Evolutionary conservation across 2,113 vertebrate species (phyloP), one percentile per base, ranked within the genome.

Genomic region (Xerus inauris): DNA sequence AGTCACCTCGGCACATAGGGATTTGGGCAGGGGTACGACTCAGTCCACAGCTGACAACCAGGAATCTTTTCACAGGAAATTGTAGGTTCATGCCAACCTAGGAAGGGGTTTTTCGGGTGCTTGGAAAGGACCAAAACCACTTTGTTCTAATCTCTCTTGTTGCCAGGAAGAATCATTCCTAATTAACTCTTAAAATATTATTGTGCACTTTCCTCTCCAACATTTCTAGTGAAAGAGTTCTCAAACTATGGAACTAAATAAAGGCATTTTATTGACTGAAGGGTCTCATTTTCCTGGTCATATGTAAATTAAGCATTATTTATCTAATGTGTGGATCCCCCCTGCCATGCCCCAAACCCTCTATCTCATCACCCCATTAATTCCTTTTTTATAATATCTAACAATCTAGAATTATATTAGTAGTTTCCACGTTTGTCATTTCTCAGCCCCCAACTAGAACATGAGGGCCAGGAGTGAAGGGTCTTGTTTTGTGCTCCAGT

Each of bases 211-310:
- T 83, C 30, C 7, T 75, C 30, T 77, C 87, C 45, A 75, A 65
- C 65, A 91, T 65, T 24, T 67, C 40, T 73, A 20, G 17, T 80
- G 67, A 94, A 73, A 57, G 10, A 40, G 35, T 69, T 96, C 30
- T 89, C 26, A 67, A 65, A 72, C 45, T 40, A 3, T 80, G 45
- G 79, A 94, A 93, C 77, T 83, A 73, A 88, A 59, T 57, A 93
- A 84, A 65, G 64, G 28, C 51, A 40, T 73, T 20, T 81, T 83
- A 51, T 40, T 1, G 32, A 32, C 40, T 75, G 47, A 24, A 73
- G 49, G 42, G 19, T 45, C 35, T 94, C 24, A 5, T 62, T 91
- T 65, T 30, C 51, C 72, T 64, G 11, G 40, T 20, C 24, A 20
- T 30, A 12, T 1, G 24, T 57, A 73, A 89, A 75, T 89, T 67